Evolutionary conservation across 2,888 invertebrate genomes (phyloP).

Genomic region (Drosophila colorata): DNA sequence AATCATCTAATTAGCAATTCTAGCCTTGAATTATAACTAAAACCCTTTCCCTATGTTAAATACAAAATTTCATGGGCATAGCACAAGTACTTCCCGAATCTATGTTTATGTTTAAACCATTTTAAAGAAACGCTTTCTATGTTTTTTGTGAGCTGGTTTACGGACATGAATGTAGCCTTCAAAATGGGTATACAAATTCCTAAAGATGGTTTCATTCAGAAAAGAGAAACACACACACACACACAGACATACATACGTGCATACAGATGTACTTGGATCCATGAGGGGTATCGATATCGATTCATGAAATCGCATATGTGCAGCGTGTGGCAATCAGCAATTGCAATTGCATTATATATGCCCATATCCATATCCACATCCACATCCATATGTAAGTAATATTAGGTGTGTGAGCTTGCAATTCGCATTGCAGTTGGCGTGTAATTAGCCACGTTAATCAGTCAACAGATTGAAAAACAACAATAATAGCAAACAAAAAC

Average conservation of each 20-base stretch:
- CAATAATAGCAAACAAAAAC: neutral
- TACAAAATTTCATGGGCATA: neutral
- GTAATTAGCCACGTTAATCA: conserved; percentile 46
- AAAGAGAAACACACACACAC: neutral
- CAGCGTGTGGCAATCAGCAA: conserved; percentile 12
- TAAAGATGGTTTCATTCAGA: neutral
- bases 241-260: neutral
- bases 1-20: neutral
- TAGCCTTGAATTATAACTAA: neutral
- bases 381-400: neutral
- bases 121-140: no score
- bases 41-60: neutral
- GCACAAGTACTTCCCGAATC: neutral
- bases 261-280: neutral
- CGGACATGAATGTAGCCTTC: no score
- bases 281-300: conserved; percentile 28
- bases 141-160: no score
- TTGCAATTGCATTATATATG: neutral
- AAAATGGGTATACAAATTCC: neutral
- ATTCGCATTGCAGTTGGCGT: conserved; percentile 35
- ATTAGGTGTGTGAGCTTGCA: conserved; percentile 10
- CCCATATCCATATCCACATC: neutral
- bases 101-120: no score
- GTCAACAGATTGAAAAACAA: conserved; percentile 8
- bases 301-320: conserved; percentile 45